Conservation (phyloP, 2,888 invertebrate species). For the Pheosia gnoma region DNA sequence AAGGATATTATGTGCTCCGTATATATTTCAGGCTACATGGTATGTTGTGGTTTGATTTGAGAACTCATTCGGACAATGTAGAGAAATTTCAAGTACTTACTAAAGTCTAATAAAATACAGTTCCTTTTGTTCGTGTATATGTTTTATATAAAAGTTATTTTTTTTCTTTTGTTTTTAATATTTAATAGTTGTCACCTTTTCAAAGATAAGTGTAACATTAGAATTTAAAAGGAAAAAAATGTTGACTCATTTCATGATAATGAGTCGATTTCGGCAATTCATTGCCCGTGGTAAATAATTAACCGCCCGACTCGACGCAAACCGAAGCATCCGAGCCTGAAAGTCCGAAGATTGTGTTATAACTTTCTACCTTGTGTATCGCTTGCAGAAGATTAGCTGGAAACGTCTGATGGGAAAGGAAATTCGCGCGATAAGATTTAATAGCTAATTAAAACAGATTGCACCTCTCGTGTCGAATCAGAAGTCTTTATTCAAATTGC, state of each 20-base stretch:
- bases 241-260: constrained; percentile 61
- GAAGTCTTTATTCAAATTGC: too few species aligned
- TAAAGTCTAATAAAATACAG: not conserved
- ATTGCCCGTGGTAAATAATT: constrained; percentile 77
- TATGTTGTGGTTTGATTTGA: constrained; percentile 50
- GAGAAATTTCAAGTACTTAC: too few species aligned
- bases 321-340: constrained; percentile 49
- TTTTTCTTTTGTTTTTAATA: too few species aligned
- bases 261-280: constrained; percentile 68
- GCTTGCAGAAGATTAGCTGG: not conserved
- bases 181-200: not conserved
- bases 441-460: not conserved
- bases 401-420: not conserved
- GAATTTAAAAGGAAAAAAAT: constrained; percentile 51
- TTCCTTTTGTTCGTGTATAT: constrained; percentile 2
- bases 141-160: too few species aligned
- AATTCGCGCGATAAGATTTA: not conserved
- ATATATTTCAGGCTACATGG: constrained; percentile 58
- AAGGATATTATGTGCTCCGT: constrained; percentile 53
- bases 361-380: constrained; percentile 37
- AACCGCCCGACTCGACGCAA: constrained; percentile 77
- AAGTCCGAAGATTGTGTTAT: constrained; percentile 52
- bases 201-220: constrained; percentile 41
- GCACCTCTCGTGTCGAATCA: not conserved
- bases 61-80: constrained; percentile 16